Percentiles rank a stretch among this genome's conserved stretches.
Conservation (phyloP, 2,797 vertebrate species). For the Sandelia bainsii region DNA sequence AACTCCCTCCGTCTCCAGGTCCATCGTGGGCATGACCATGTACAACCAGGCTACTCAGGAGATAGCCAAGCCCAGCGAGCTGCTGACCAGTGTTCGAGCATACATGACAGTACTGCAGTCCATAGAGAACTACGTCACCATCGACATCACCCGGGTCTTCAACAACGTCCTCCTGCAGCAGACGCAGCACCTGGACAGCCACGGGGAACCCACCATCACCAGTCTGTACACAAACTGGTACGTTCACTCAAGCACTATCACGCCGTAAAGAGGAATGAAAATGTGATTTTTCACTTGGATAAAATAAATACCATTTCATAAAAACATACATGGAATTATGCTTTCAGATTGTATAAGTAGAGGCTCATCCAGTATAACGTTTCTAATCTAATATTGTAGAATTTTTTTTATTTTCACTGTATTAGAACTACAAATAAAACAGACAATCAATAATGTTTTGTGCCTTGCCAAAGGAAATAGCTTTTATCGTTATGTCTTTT, state of each 20-base stretch:
- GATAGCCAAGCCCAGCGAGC: constrained; percentile 98
- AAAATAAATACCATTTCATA: background rate
- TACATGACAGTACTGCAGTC: constrained; percentile 99
- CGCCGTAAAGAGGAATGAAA: too few relatives aligned
- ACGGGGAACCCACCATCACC: constrained; percentile 98
- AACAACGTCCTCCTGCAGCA: constrained; percentile 99
- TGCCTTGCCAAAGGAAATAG: background rate
- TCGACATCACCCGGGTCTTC: constrained; percentile 98
- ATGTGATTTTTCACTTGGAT: too few relatives aligned
- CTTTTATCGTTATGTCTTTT: background rate
- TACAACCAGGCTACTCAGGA: constrained; percentile 99
- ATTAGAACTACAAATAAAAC: background rate
- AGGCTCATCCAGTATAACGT: background rate
- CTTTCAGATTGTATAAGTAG: background rate
- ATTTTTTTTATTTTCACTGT: too few relatives aligned
- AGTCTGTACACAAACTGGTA: constrained; percentile 99
- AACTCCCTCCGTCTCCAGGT: constrained; percentile 45
- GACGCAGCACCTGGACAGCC: constrained; percentile 99
- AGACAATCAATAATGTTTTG: background rate
- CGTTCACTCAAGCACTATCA: background rate
- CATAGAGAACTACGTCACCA: constrained; percentile 99
- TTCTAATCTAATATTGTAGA: background rate
- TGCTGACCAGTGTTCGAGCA: constrained; percentile 96
- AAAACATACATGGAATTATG: background rate
- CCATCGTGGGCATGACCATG: constrained; percentile 94